These are phyloP conservation scores for Borostomias antarcticus DNA, from an alignment of 2,797 vertebrate genomes.

Conservation along the genomic window DNA sequence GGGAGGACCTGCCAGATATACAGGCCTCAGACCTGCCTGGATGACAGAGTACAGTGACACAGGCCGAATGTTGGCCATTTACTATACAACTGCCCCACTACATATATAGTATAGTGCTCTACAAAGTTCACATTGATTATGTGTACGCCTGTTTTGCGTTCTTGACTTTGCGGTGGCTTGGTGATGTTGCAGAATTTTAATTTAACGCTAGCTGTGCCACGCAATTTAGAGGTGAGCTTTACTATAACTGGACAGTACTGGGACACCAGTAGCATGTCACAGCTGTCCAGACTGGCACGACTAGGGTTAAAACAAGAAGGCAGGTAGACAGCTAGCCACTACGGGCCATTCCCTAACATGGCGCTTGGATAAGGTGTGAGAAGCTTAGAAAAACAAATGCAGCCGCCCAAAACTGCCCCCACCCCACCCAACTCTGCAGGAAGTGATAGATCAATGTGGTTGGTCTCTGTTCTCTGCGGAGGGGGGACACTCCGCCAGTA, in stretches of 20 bases:
- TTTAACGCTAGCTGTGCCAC: slow-evolving; percentile 53
- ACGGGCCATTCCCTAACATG: slow-evolving; percentile 34
- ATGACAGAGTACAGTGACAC: slow-evolving; percentile 19
- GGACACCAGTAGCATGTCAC: background rate
- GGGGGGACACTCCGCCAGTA: no score
- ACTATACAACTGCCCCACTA: slow-evolving; percentile 16
- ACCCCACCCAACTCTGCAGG: slow-evolving; percentile 23
- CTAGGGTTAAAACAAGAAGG: slow-evolving; percentile 44
- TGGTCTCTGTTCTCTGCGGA: no score
- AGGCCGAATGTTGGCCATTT: slow-evolving; percentile 24
- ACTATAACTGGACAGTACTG: background rate
- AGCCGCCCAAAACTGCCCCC: slow-evolving; percentile 29
- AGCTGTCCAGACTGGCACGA: slow-evolving; percentile 33
- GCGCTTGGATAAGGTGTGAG: slow-evolving; percentile 28
- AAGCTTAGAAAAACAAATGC: slow-evolving; percentile 41
- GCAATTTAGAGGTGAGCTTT: background rate
- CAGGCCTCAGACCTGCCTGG: slow-evolving; percentile 2
- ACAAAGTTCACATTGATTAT: slow-evolving; percentile 23
- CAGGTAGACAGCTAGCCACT: slow-evolving; percentile 18
- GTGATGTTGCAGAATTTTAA: slow-evolving; percentile 37
- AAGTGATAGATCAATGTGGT: slow-evolving; percentile 7
- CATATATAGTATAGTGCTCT: no score
- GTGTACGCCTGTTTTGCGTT: slow-evolving; percentile 33
- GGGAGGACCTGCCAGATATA: slow-evolving; percentile 19
- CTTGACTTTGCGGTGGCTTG: slow-evolving; percentile 43